Evolutionary conservation across 2,113 vertebrate genomes (phyloP).

Genomic region (Antigone vipio): DNA sequence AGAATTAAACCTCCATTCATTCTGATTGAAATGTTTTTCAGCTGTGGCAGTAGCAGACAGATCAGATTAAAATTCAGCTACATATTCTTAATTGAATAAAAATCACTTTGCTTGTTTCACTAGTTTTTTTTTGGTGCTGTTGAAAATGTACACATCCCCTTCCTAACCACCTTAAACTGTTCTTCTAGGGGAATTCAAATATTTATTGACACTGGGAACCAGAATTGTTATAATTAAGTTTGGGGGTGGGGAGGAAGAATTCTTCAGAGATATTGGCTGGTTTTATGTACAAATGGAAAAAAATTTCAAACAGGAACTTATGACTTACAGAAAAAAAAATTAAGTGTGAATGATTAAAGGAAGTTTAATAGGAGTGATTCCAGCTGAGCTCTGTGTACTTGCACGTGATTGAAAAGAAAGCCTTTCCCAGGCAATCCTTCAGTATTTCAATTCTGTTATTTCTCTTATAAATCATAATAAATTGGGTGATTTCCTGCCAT

Average conservation of each 20-base stretch:
- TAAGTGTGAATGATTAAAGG: neutral
- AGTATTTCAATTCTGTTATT: neutral
- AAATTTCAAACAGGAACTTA: neutral
- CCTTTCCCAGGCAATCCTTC: neutral
- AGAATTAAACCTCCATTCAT: neutral
- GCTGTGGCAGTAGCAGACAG: neutral
- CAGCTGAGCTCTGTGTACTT: neutral
- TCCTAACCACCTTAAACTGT: neutral
- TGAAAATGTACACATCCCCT: neutral
- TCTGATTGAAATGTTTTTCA: neutral
- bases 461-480: neutral
- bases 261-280: neutral
- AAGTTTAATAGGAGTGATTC: neutral
- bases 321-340: neutral
- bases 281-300: neutral
- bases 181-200: neutral
- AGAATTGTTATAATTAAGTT: neutral
- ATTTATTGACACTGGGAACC: neutral
- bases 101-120: neutral
- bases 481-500: neutral
- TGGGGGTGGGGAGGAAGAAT: neutral
- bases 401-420: neutral
- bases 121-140: neutral
- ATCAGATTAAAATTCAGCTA: neutral
- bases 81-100: neutral